Evolutionary conservation across 2,888 invertebrate genomes (phyloP).

Genomic region (Apodemia duryi): DNA sequence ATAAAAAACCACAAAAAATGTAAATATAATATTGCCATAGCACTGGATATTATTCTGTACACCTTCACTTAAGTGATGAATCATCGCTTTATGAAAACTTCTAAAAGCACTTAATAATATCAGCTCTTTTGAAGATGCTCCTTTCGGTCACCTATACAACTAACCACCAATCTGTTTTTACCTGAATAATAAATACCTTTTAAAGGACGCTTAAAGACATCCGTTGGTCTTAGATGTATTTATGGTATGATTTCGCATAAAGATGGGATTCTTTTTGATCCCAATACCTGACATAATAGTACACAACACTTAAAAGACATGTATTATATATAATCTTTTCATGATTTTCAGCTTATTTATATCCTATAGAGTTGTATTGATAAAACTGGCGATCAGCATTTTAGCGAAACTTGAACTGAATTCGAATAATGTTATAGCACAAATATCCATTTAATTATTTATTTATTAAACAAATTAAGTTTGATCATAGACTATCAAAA

Average conservation of each 20-base stretch:
- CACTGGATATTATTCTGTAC: not conserved
- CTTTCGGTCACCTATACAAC: not conserved
- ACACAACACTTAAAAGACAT: not conserved
- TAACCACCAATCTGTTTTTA: conserved; percentile 1
- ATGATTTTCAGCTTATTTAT: not conserved
- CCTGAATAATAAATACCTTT: conserved; percentile 10
- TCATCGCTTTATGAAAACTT: not conserved
- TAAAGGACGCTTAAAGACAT: not conserved
- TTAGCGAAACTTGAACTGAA: no score
- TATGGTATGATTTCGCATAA: not conserved
- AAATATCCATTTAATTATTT: no score
- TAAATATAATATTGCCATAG: not conserved
- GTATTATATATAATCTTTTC: not conserved
- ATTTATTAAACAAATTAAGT: no score
- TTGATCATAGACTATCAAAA: no score
- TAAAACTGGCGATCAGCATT: no score
- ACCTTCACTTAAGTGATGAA: not conserved
- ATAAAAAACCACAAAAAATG: no score
- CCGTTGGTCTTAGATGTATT: not conserved
- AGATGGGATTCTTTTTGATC: not conserved
- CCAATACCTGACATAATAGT: not conserved
- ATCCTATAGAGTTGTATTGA: not conserved
- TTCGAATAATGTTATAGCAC: no score
- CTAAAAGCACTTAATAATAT: not conserved
- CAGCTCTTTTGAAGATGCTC: not conserved